Conservation (phyloP, 2,797 vertebrate genomes). For the Helostoma temminkii region DNA sequence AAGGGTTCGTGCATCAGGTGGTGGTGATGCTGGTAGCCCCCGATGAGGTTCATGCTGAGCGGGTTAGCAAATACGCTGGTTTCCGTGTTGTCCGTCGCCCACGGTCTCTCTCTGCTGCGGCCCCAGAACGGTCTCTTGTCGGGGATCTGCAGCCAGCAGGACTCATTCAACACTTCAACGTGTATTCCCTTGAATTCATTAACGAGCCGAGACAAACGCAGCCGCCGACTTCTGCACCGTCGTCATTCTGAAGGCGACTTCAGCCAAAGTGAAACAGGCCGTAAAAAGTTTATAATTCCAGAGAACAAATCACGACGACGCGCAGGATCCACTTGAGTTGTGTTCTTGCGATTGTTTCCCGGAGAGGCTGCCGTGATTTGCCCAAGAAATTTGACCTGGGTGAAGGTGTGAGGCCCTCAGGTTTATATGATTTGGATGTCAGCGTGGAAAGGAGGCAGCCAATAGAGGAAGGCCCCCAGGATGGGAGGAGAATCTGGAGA, state of each 20-base stretch:
- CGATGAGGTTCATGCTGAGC: slow-evolving; percentile 92
- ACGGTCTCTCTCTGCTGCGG: slow-evolving; percentile 30
- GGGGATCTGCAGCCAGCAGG: slow-evolving; percentile 26
- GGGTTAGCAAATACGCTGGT: not conserved
- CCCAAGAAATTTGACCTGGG: slow-evolving; percentile 70
- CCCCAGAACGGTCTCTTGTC: slow-evolving; percentile 44
- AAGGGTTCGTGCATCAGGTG: slow-evolving; percentile 93
- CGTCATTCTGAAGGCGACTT: slow-evolving; percentile 7
- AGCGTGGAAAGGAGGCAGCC: slow-evolving; percentile 63
- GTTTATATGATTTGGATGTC: slow-evolving; percentile 79
- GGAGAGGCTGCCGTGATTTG: slow-evolving; percentile 47
- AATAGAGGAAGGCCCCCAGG: slow-evolving; percentile 61
- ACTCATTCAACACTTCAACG: slow-evolving; percentile 44
- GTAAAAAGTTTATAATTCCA: slow-evolving; percentile 43
- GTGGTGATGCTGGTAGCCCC: slow-evolving; percentile 91
- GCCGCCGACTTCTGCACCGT: slow-evolving; percentile 42
- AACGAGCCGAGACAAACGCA: not conserved
- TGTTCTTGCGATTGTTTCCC: slow-evolving; percentile 11
- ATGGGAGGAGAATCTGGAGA: slow-evolving; percentile 75
- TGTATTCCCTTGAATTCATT: slow-evolving; percentile 4
- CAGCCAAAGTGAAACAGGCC: not conserved
- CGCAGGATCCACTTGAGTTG: slow-evolving; percentile 19
- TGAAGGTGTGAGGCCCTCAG: slow-evolving; percentile 71
- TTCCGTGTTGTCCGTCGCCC: slow-evolving; percentile 19
- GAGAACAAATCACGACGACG: not conserved